Percentiles rank a stretch among this genome's conserved stretches.
phyloP scores from a whole-genome alignment of 2,113 vertebrate species.

The Aegotheles bennettii region DNA sequence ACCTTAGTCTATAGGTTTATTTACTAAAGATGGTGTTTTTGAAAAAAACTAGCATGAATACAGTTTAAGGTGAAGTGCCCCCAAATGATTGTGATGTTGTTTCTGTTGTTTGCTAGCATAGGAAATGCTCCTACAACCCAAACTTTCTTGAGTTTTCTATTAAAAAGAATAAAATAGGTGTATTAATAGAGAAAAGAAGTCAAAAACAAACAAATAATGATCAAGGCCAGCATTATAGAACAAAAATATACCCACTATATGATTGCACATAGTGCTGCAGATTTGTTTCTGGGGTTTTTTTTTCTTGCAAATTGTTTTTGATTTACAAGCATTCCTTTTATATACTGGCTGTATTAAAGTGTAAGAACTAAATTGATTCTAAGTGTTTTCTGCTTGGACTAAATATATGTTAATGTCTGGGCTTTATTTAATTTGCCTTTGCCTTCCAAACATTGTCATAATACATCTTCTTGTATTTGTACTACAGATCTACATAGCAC shows the following conservation, averaged over 20 bases:
- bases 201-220: no score
- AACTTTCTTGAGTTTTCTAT: not conserved
- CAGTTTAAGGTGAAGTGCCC: not conserved
- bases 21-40: not conserved
- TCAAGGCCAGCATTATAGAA: not conserved
- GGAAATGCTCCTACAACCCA: not conserved
- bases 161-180: not conserved
- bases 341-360: not conserved
- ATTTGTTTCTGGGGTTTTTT: not conserved
- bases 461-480: not conserved
- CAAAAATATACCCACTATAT: not conserved
- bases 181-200: not conserved
- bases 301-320: not conserved
- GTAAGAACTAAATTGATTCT: not conserved
- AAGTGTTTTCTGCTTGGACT: not conserved
- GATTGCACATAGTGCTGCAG: not conserved
- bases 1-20: not conserved
- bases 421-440: not conserved
- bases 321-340: not conserved
- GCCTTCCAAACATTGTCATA: not conserved
- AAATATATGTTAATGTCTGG: not conserved
- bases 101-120: not conserved
- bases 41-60: not conserved
- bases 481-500: not conserved
- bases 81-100: not conserved